phyloP scores from a whole-genome alignment of 2,797 vertebrate species.

The Lacerta bilineata region DNA sequence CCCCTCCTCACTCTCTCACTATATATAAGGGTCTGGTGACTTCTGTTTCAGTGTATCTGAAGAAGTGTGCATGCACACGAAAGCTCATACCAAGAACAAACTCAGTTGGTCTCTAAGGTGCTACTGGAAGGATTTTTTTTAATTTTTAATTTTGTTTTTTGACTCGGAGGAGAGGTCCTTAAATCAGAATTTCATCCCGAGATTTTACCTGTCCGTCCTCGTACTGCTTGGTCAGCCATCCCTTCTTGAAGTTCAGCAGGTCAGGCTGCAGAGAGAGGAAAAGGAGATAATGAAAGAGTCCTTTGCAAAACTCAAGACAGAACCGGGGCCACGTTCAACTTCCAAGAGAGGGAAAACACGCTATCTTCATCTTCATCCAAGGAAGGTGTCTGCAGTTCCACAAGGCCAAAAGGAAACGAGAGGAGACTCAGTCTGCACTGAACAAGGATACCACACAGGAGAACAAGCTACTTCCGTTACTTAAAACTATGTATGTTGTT shows the following conservation, averaged over 20 bases:
- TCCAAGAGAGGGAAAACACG: background rate
- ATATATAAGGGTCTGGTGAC: too few relatives aligned
- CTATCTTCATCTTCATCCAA: background rate
- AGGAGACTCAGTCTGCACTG: too few relatives aligned
- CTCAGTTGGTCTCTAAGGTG: too few relatives aligned
- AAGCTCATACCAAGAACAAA: too few relatives aligned
- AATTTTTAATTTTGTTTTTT: too few relatives aligned
- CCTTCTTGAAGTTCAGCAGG: conserved; percentile 98
- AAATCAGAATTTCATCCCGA: background rate
- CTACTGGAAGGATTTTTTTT: too few relatives aligned
- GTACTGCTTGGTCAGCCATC: conserved; percentile 98
- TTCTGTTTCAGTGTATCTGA: too few relatives aligned
- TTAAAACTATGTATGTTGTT: background rate
- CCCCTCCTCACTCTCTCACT: too few relatives aligned
- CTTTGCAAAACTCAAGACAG: conserved; percentile 16
- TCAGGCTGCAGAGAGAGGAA: conserved; percentile 86
- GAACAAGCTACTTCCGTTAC: background rate
- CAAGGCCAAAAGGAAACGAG: background rate
- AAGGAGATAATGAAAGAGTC: conserved; percentile 9
- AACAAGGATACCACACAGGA: background rate
- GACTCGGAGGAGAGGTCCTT: fast-evolving
- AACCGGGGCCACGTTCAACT: fast-evolving
- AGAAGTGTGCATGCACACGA: too few relatives aligned
- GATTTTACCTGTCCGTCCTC: conserved; percentile 92
- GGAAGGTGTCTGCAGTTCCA: background rate